phyloP scores from a whole-genome alignment of 2,888 invertebrate genomes.

The Diadegma fenestrale region DNA sequence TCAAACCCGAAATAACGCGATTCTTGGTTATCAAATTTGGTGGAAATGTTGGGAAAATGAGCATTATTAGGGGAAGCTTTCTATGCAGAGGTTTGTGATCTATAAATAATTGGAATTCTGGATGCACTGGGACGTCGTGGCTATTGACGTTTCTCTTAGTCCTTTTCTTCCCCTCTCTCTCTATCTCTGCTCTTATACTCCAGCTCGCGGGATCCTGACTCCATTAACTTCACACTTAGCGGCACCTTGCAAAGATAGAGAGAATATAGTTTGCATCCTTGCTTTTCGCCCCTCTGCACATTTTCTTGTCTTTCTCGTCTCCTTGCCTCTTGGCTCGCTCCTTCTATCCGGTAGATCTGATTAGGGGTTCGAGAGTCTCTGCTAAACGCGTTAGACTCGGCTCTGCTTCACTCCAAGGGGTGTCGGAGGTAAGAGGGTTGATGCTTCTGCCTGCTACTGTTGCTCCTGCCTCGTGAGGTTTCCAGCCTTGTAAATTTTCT shows the following conservation, averaged over 20 bases:
- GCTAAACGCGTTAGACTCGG: slow-evolving; percentile 84
- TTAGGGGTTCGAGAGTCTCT: slow-evolving; percentile 84
- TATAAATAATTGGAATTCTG: slow-evolving; percentile 64
- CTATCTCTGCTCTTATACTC: not conserved
- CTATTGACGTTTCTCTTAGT: slow-evolving; percentile 33
- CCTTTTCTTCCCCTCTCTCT: not conserved
- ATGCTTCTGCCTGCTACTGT: slow-evolving; percentile 47
- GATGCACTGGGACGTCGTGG: slow-evolving; percentile 50
- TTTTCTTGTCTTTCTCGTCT: slow-evolving; percentile 68
- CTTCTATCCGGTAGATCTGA: slow-evolving; percentile 82
- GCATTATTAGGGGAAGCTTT: slow-evolving; percentile 3
- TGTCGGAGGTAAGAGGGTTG: slow-evolving; percentile 56
- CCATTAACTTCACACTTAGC: slow-evolving; percentile 85
- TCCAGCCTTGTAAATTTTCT: slow-evolving; percentile 47
- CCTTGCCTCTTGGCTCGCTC: slow-evolving; percentile 69
- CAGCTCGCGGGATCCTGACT: slow-evolving; percentile 81
- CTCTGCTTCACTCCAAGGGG: slow-evolving; percentile 71
- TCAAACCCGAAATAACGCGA: slow-evolving; percentile 31
- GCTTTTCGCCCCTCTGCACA: not conserved
- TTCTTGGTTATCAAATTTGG: slow-evolving; percentile 37
- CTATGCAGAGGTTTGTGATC: slow-evolving; percentile 24
- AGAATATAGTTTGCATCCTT: slow-evolving; percentile 34
- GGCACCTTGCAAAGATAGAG: slow-evolving; percentile 73
- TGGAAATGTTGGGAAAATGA: slow-evolving; percentile 26
- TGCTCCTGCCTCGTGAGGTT: slow-evolving; percentile 46